phyloP scores from a whole-genome alignment of 2,888 invertebrate genomes.

The Aphodius sticticus region DNA sequence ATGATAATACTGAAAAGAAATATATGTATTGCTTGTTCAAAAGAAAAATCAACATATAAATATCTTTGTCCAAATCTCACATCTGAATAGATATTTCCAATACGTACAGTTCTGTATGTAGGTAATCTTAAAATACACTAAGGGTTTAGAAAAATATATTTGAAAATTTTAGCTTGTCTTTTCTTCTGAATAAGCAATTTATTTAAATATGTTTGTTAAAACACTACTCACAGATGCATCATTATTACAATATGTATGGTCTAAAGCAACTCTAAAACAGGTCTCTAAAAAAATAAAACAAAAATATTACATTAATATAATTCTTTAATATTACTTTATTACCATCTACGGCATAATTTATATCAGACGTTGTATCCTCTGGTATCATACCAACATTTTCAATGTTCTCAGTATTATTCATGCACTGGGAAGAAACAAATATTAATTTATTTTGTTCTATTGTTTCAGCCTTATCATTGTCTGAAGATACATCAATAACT shows the following conservation, averaged over 20 bases:
- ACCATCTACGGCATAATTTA: background rate
- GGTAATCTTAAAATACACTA: background rate
- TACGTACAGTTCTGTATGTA: background rate
- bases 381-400: background rate
- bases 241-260: background rate
- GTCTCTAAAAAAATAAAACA: background rate
- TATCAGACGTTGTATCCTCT: background rate
- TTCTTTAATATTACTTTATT: background rate
- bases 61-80: background rate
- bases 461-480: too few species aligned
- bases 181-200: slow-evolving; percentile 8
- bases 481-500: background rate
- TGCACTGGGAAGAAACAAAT: background rate
- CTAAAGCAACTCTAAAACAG: background rate
- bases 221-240: background rate
- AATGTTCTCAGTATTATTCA: background rate
- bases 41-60: slow-evolving; percentile 15
- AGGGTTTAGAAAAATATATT: background rate
- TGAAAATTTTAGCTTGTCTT: background rate
- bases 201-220: background rate
- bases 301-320: background rate
- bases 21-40: slow-evolving; percentile 6
- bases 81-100: background rate
- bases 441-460: too few species aligned
- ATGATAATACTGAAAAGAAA: background rate